Evolutionary conservation across 1,140 invertebrate genomes (phyloP).

Genomic region (Drosophila kikkawai): DNA sequence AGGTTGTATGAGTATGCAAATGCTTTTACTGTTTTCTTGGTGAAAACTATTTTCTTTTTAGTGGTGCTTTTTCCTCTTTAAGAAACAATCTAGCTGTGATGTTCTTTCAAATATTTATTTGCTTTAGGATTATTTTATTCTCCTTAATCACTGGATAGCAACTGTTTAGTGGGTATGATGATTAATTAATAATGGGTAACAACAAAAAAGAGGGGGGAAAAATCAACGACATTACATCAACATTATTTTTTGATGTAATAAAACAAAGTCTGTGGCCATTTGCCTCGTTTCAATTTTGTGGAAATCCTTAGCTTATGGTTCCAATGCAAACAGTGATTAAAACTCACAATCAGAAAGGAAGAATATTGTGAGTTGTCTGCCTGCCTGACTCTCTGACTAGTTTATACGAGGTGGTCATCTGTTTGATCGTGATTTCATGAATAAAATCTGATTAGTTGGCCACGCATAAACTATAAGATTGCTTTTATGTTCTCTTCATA

Average conservation of each 20-base stretch:
- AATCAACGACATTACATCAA: slow-evolving; percentile 43
- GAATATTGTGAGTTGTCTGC: slow-evolving; percentile 5
- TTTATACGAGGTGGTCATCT: slow-evolving; percentile 39
- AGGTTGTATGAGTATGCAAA: slow-evolving; percentile 54
- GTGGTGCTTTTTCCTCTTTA: slow-evolving; percentile 14
- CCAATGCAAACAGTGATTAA: slow-evolving; percentile 20
- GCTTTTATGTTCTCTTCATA: slow-evolving; percentile 55
- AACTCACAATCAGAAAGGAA: slow-evolving; percentile 14
- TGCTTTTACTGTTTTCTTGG: slow-evolving; percentile 49
- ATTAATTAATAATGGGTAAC: slow-evolving; percentile 46
- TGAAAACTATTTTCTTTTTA: slow-evolving; percentile 41
- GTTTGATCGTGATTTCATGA: slow-evolving; percentile 35
- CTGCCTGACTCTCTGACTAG: slow-evolving; percentile 25
- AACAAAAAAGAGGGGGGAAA: slow-evolving; percentile 37
- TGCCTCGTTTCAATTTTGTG: slow-evolving; percentile 5
- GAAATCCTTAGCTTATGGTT: slow-evolving; percentile 28
- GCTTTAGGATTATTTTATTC: slow-evolving; percentile 11
- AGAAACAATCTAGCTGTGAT: slow-evolving; percentile 37
- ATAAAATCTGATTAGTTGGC: slow-evolving; percentile 46
- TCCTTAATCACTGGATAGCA: slow-evolving; percentile 30
- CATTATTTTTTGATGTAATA: slow-evolving; percentile 12
- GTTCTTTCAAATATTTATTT: slow-evolving; percentile 15
- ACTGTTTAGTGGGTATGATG: slow-evolving; percentile 36
- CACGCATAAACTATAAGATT: slow-evolving; percentile 57
- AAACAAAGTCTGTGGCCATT: slow-evolving; percentile 22